Evolutionary conservation across 2,113 vertebrate species (phyloP).

Genomic region (Peucedramus taeniatus): DNA sequence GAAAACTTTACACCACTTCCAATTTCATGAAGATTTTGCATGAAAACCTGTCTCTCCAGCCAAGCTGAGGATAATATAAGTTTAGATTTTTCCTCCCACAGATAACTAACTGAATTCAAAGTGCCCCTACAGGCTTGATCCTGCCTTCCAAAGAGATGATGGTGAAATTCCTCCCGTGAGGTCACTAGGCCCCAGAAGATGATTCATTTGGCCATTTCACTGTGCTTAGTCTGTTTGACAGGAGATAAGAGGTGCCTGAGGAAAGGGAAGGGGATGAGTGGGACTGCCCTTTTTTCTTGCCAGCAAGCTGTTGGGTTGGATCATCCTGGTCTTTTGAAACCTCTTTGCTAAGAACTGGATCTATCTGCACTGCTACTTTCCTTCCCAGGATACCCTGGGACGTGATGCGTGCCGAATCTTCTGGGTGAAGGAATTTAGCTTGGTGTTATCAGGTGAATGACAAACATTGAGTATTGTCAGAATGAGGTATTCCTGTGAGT

Average conservation of each 20-base stretch:
- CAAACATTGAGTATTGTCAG: neutral
- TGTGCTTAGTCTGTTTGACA: neutral
- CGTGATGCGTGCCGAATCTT: neutral
- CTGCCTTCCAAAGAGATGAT: neutral
- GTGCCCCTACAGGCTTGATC: neutral
- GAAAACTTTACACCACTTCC: neutral
- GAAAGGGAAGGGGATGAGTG: neutral
- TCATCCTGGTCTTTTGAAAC: neutral
- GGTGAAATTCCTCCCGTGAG: neutral
- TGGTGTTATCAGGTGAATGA: neutral
- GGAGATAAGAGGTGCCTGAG: neutral
- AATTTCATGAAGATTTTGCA: neutral
- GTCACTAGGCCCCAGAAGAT: neutral
- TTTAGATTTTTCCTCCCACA: neutral
- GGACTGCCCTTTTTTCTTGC: neutral
- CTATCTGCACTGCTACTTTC: neutral
- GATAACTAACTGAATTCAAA: neutral
- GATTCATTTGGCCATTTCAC: neutral
- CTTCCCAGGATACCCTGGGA: neutral
- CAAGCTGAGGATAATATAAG: neutral
- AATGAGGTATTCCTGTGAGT: neutral
- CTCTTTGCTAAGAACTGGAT: neutral
- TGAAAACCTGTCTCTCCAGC: neutral
- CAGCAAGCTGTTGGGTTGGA: neutral
- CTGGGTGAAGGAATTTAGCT: neutral